These are phyloP conservation scores for Apomyelois bistriatella DNA, from an alignment of 2,888 invertebrate genomes.

Conservation along the genomic window DNA sequence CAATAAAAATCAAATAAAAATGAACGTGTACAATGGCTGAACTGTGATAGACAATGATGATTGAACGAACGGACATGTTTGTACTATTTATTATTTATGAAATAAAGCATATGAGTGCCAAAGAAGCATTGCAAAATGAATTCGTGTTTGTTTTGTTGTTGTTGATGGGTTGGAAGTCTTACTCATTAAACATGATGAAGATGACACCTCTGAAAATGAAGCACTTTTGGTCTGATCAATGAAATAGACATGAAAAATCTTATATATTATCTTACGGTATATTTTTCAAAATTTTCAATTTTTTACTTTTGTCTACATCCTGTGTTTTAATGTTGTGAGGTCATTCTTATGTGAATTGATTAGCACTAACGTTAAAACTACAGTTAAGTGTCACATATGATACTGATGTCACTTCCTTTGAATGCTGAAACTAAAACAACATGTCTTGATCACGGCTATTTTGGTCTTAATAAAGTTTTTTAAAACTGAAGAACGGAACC, in stretches of 20 bases:
- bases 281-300: background rate
- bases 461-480: background rate
- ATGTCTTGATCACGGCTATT: background rate
- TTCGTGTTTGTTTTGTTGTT: slow-evolving; percentile 24
- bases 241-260: no score
- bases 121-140: slow-evolving; percentile 69
- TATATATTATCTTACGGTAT: no score
- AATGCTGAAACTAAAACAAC: slow-evolving; percentile 16
- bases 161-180: background rate
- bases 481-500: no score
- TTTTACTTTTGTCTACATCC: background rate
- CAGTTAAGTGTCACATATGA: slow-evolving; percentile 30
- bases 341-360: slow-evolving; percentile 26
- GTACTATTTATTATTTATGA: slow-evolving; percentile 53
- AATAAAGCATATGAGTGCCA: slow-evolving; percentile 72
- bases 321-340: slow-evolving; percentile 15
- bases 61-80: slow-evolving; percentile 48
- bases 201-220: no score
- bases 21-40: slow-evolving; percentile 59
- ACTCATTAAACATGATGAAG: no score
- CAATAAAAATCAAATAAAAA: slow-evolving; percentile 63
- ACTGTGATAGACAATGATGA: slow-evolving; percentile 70
- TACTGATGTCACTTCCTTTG: slow-evolving; percentile 54
- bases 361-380: slow-evolving; percentile 36
- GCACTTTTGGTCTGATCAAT: no score